A percentile compares a stretch with the other conserved stretches of the same genome.
phyloP scores from a whole-genome alignment of 2,888 invertebrate species.

The Trichacis sp. region DNA sequence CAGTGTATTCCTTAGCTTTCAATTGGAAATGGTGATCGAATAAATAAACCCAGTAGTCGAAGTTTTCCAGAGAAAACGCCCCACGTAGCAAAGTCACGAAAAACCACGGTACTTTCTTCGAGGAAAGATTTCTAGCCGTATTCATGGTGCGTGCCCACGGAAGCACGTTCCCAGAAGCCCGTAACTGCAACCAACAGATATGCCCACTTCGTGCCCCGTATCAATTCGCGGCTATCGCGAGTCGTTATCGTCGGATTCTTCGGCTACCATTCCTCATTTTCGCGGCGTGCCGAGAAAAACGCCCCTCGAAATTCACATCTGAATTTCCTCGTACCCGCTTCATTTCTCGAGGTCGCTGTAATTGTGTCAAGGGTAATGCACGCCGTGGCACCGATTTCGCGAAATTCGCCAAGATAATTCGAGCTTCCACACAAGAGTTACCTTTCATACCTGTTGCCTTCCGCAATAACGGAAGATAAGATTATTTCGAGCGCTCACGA shows the following conservation, averaged over 20 bases:
- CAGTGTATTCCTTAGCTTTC: too few relatives aligned
- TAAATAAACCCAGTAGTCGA: not conserved
- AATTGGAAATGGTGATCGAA: too few relatives aligned
- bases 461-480: conserved; percentile 9
- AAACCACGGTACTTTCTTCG: conserved; percentile 33
- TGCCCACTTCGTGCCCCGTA: conserved; percentile 28
- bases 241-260: conserved; percentile 33
- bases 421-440: conserved; percentile 3
- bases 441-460: conserved; percentile 4
- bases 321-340: not conserved
- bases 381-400: conserved; percentile 16
- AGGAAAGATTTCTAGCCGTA: conserved; percentile 39
- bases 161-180: conserved; percentile 32
- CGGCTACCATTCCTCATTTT: conserved; percentile 1
- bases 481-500: conserved; percentile 26
- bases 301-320: too few relatives aligned
- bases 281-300: too few relatives aligned
- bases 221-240: conserved; percentile 32
- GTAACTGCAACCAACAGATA: conserved; percentile 24
- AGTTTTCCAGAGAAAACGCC: conserved; percentile 19
- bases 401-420: conserved; percentile 4
- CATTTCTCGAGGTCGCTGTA: conserved; percentile 34
- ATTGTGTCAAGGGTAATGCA: conserved; percentile 48
- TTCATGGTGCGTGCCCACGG: conserved; percentile 34
- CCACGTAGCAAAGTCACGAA: conserved; percentile 17